phyloP scores from a whole-genome alignment of 1,140 invertebrate species.

The Lordiphosa clarofinis region DNA sequence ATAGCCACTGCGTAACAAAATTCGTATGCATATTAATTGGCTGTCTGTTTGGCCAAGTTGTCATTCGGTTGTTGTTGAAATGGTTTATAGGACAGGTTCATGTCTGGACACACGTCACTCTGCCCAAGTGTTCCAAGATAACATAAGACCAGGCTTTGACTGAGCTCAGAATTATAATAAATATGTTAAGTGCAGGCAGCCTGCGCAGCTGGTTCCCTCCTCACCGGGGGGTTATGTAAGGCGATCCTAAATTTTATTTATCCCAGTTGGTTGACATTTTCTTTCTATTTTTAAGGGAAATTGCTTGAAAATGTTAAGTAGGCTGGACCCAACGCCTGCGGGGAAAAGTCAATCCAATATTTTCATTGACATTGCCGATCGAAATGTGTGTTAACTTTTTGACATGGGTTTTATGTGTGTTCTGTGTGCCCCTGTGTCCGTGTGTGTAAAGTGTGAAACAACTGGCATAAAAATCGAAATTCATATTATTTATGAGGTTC shows the following conservation, averaged over 20 bases:
- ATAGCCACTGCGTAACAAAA: constrained; percentile 39
- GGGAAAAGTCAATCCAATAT: constrained; percentile 51
- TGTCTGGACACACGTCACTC: too few species aligned
- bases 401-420: constrained; percentile 66
- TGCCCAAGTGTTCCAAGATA: too few species aligned
- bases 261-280: constrained; percentile 39
- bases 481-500: constrained; percentile 76
- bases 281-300: constrained; percentile 23
- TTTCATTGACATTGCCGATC: constrained; percentile 61
- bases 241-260: constrained; percentile 43
- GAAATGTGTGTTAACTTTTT: constrained; percentile 57
- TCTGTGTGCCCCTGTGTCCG: constrained; percentile 1
- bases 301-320: constrained; percentile 48
- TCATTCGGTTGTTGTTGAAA: constrained; percentile 31
- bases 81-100: constrained; percentile 6
- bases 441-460: constrained; percentile 61
- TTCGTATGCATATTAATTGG: constrained; percentile 60
- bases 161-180: too few species aligned
- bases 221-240: constrained; percentile 32
- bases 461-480: constrained; percentile 72
- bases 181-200: too few species aligned
- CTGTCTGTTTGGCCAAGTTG: constrained; percentile 31
- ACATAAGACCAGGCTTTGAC: too few species aligned
- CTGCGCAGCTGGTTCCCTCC: constrained; percentile 23
- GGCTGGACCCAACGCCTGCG: constrained; percentile 26